Base-by-base conservation (phyloP, 37 sponge, comb jelly and placozoan genomes). In the Corticium candelabrum region DNA sequence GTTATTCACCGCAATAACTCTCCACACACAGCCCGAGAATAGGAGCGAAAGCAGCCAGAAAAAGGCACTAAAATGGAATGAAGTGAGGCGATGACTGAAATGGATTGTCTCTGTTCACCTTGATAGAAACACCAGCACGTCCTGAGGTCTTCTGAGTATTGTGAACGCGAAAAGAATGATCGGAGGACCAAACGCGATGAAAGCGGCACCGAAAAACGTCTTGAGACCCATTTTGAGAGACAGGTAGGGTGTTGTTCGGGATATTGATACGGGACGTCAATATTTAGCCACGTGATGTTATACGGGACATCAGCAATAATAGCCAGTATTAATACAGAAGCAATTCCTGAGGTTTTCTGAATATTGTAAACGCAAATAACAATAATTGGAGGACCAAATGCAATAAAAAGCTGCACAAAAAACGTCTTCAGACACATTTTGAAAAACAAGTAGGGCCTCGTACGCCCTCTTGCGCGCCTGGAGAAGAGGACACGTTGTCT, bases 141-240 rank as follows among this genome's bases (percentile, higher is more conserved):
- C 21, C 21, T 50, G 15, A 21, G 62, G 15, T 50, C 21, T 50
- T 50, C 62, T 21, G 15, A 21, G 15, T 27, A 50, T 21, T 11
- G 62, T 21, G 21, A 50, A 50, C 15, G 21, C 62, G 62, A 50
- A 50, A 11, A 50, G 21, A 11, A 11, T 27, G 15, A 50, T 27
- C 62, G 62, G 62, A 21, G 21, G 11, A 21, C 62, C 62, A 21
- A 50, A 50, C 62, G 62, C 62, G 11, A 50, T 50, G 15, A 50
- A 27, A 11, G 62, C 62, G 21, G 62, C 62, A 50, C 62, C 62
- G 62, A 50, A 50, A 21, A 50, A 50, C 15, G 15, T 50, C 21
- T 50, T 50, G 62, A 50, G 62, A 50, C 62, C 62, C 62, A 50
- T 50, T 27, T 50, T 50, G n/a, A n/a, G n/a, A n/a, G n/a, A n/a